Evolutionary conservation across 1,140 invertebrate genomes (phyloP).

Genomic region (Mya arenaria): DNA sequence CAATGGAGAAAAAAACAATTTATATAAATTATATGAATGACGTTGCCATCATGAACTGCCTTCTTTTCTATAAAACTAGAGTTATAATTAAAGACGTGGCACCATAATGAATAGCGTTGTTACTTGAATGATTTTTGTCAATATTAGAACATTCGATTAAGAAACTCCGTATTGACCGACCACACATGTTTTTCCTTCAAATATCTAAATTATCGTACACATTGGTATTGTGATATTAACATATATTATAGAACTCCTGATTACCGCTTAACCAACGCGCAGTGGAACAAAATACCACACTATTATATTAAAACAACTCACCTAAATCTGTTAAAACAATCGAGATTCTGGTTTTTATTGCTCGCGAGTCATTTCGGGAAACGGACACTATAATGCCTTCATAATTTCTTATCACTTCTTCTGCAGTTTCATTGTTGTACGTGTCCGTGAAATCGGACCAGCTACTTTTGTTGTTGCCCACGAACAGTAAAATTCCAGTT

Average conservation of each 20-base stretch:
- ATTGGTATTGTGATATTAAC: too few species aligned
- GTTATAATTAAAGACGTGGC: not conserved
- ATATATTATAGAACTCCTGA: too few species aligned
- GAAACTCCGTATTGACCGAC: not conserved
- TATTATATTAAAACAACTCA: not conserved
- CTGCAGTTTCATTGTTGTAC: not conserved
- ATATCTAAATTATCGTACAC: too few species aligned
- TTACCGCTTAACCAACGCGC: not conserved
- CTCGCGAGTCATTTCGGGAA: not conserved
- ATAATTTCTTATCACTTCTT: not conserved
- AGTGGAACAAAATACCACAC: not conserved
- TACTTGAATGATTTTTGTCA: not conserved
- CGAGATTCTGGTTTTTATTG: not conserved
- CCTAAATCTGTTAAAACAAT: not conserved
- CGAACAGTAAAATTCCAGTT: slow-evolving; percentile 29
- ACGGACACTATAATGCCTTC: slow-evolving; percentile 18
- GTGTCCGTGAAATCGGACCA: slow-evolving; percentile 30
- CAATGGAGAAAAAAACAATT: too few species aligned
- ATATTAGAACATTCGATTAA: not conserved
- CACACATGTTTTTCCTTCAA: too few species aligned
- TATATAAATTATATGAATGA: not conserved
- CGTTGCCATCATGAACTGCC: not conserved
- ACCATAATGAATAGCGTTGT: not conserved
- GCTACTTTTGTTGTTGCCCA: not conserved
- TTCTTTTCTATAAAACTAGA: not conserved